Base-by-base conservation (phyloP, 2,113 vertebrate genomes). In the Halichoerus grypus region DNA sequence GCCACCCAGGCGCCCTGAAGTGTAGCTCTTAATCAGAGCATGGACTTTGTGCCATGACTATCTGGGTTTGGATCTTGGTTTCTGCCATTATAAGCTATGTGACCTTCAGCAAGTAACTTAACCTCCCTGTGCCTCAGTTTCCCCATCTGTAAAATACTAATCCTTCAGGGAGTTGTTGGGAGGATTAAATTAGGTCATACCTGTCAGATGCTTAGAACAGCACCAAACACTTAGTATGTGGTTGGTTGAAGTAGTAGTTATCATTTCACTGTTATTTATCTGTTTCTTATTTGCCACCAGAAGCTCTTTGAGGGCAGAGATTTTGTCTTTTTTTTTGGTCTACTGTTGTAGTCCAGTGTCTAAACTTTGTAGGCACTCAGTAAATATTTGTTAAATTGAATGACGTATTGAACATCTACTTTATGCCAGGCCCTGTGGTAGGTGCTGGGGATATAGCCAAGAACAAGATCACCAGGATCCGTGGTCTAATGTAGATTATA, bases 41-140 rank as follows among this genome's bases (percentile, higher is more conserved):
- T 1, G 79, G 36, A 88, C 83, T 97, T 91, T 63, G 72, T 88
- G 80, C 83, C 10, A 18, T 71, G 71, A 65, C 69, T 42, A 0
- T 81, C 49, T 63, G 53, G 82, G 53, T 93, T 89, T 93, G 95
- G 86, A 86, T 96, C 74, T 46, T 55, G 53, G 55, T 95, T 77
- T 87, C 79, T 90, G 87, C 46, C 51, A 4, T 80, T 49, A 19
- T 24, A 51, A 91, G 33, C 69, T 71, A 7, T 0, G 8, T 36
- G 67, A 86, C 63, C 92, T 97, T 87, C 26, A 86, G 49, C 57
- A 85, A 65, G 39, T 95, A 72, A 86, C 67, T 86, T 97, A 81
- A 93, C 72, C 26, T 11, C 49, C 42, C 39, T 2, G 2, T 55
- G 83, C 49, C 69, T 88, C 61, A 59, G 55, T 91, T 82, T 86